Evolutionary conservation across 2,888 invertebrate species (phyloP).

Genomic region (Pharmacophagus antenor): DNA sequence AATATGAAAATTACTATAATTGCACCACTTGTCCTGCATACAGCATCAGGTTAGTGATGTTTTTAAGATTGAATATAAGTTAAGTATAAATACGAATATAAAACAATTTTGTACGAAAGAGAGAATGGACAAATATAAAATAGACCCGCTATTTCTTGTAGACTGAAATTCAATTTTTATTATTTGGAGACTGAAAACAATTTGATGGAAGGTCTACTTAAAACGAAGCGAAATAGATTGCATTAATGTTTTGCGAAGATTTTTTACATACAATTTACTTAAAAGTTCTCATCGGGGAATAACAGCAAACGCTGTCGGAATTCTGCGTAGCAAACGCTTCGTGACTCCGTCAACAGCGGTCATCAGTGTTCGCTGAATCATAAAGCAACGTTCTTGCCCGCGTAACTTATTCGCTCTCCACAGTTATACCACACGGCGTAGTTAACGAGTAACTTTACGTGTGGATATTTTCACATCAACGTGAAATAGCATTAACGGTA

Average conservation of each 20-base stretch:
- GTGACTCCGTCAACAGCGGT: slow-evolving; percentile 11
- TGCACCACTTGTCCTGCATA: not conserved
- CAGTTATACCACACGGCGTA: slow-evolving; percentile 18
- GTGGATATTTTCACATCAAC: slow-evolving; percentile 6
- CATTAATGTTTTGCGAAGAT: not conserved
- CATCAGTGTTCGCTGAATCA: slow-evolving; percentile 25
- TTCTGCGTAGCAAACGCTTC: slow-evolving; percentile 1
- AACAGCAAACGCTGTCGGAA: slow-evolving; percentile 9
- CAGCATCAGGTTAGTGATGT: not conserved
- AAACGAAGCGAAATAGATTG: no score
- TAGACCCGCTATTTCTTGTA: no score
- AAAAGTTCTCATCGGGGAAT: not conserved
- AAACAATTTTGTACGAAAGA: not conserved
- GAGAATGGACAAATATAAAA: no score
- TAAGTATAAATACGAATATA: not conserved
- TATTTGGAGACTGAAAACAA: no score
- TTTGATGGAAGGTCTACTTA: no score
- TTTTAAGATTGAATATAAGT: not conserved
- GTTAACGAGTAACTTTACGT: slow-evolving; percentile 11
- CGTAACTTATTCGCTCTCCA: slow-evolving; percentile 18
- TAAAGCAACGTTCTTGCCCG: slow-evolving; percentile 14
- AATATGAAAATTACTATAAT: slow-evolving; percentile 3
- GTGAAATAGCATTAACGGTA: not conserved
- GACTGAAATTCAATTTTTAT: no score
- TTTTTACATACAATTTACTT: not conserved